Base-by-base conservation (phyloP, 1,140 invertebrate genomes). In the Atta cephalotes region DNA sequence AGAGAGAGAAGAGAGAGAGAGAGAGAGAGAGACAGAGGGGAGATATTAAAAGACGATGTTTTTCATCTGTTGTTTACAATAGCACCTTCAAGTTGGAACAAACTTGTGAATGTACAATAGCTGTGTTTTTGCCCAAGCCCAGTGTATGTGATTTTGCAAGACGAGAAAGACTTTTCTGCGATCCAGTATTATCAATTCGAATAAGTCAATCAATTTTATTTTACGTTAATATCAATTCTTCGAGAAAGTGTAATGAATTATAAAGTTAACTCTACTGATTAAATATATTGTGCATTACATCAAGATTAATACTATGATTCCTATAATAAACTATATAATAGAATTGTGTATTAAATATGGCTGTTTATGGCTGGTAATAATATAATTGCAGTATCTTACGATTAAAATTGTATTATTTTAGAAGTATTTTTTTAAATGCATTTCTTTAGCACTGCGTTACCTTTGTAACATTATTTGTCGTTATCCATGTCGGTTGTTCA, bases 11-110 rank as follows among this genome's bases (percentile, higher is more conserved):
- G 31, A 35, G 31, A 35, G 5, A 35, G 5, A 35, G 0, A 35
- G 5, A 35, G 5, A 6, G 31, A 35, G 31, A 31, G 31, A 31
- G 31, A 31, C 5, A 31, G 31, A 31, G 31, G 31, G 31, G 31
- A 3, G 31, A 5, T 31, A 31, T 0, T 6, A 31, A 31, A 31
- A 31, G 31, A 31, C 3, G 2, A 35, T 35, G 77, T 82, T 89
- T 89, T 89, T 89, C 87, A 89, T 87, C 76, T 58, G 51, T 89
- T 89, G 88, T 89, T 89, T 89, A 77, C 79, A 68, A 71, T n/a
- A 16, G 51, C 18, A 68, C 25, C 62, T 86, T 49, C 53, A 60
- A 39, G 49, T 39, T 3, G 18, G 51, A 14, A 25, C 35, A 56
- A 58, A 71, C 16, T 14, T 25, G 45, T 49, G 31, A 88, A 25